These are phyloP conservation scores for Cynopterus sphinx DNA, from an alignment of 2,797 vertebrate species.

Conservation along the genomic window DNA sequence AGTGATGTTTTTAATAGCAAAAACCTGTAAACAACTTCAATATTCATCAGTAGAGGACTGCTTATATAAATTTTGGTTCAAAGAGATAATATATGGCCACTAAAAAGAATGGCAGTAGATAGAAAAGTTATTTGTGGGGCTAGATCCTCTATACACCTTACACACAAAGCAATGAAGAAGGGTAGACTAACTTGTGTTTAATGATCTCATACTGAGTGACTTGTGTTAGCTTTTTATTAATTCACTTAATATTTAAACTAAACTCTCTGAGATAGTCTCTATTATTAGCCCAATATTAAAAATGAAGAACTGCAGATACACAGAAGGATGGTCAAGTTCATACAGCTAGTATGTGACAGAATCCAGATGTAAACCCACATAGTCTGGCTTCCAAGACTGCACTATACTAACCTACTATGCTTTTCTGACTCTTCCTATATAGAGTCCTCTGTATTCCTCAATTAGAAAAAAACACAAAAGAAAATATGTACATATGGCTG, in stretches of 20 bases:
- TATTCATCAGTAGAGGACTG: not conserved
- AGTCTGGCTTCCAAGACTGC: not conserved
- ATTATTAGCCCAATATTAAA: not conserved
- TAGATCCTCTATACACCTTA: not conserved
- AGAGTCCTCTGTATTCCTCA: not conserved
- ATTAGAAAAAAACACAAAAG: not conserved
- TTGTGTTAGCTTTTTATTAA: not conserved
- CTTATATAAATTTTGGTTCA: not conserved
- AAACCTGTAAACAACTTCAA: not conserved
- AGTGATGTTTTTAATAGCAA: not conserved
- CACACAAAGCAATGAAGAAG: not conserved
- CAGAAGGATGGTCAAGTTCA: not conserved
- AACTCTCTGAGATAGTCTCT: not conserved
- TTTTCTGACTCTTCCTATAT: not conserved
- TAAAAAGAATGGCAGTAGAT: not conserved
- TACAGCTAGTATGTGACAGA: not conserved
- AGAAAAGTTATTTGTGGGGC: not conserved
- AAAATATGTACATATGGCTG: not conserved
- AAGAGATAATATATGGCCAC: not conserved
- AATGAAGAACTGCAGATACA: not conserved
- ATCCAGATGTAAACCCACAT: not conserved
- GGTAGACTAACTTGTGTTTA: not conserved
- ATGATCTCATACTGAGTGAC: not conserved
- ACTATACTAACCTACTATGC: not conserved
- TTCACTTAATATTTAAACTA: not conserved